A percentile compares a stretch with the other conserved stretches of the same genome.
These are phyloP conservation scores for Scatophagus argus DNA, from an alignment of 2,113 vertebrate species.

Conservation along the genomic window DNA sequence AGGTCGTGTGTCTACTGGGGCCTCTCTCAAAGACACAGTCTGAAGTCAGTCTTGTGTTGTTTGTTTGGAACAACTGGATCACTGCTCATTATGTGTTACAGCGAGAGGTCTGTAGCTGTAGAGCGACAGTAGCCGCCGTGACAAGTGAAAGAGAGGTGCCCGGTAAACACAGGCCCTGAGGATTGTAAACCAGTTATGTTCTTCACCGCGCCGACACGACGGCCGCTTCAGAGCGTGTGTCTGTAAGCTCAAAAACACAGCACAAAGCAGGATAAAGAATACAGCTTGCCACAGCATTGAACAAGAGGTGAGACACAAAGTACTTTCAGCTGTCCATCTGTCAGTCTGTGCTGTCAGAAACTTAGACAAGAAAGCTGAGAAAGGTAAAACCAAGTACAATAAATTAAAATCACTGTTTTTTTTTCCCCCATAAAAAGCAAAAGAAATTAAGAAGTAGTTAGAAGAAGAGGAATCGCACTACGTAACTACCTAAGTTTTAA, in stretches of 20 bases:
- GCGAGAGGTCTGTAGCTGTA: background rate
- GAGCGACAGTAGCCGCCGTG: background rate
- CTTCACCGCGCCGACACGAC: slow-evolving; percentile 3
- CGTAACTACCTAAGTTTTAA: slow-evolving; percentile 76
- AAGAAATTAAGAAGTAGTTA: slow-evolving; percentile 55
- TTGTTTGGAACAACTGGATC: background rate
- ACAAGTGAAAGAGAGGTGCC: slow-evolving; percentile 14
- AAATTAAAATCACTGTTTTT: slow-evolving; percentile 72
- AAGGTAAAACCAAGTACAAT: slow-evolving; percentile 68
- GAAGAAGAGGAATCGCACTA: slow-evolving; percentile 71
- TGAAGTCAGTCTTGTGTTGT: background rate
- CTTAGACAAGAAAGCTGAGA: slow-evolving; percentile 59
- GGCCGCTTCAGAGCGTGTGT: slow-evolving; percentile 7
- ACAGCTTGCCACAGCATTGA: slow-evolving; percentile 43
- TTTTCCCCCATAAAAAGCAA: slow-evolving; percentile 40
- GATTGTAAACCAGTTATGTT: slow-evolving; percentile 37
- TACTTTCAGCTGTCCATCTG: slow-evolving; percentile 62
- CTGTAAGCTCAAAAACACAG: slow-evolving; percentile 37
- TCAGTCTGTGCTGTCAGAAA: slow-evolving; percentile 54
- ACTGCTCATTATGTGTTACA: background rate
- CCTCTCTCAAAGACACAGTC: background rate
- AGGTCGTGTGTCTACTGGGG: slow-evolving; percentile 22
- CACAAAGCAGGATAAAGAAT: slow-evolving; percentile 42
- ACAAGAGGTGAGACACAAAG: slow-evolving; percentile 64
- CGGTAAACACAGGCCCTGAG: slow-evolving; percentile 28